Base-by-base conservation (phyloP, 2,888 invertebrate genomes). In the Silvanus unidentatus region DNA sequence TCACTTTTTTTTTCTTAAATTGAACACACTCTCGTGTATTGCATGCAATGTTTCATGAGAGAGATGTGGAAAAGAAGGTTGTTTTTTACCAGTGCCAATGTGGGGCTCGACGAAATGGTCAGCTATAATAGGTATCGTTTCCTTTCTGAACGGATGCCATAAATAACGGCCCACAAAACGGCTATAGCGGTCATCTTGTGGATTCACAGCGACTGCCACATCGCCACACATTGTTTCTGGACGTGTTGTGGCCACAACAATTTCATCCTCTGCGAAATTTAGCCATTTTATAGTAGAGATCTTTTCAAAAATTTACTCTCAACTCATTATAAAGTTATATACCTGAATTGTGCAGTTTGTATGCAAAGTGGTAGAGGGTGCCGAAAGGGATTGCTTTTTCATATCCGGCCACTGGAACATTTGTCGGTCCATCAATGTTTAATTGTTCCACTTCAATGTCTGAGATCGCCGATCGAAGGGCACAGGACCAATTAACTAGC, bases 161-260 rank as follows among this genome's bases (percentile, higher is more conserved):
- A 93, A 81, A 58, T 73, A 77, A 73, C 88, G 88, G 34, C 95
- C 95, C 52, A 92, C 81, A 39, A 94, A 55, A 32, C 43, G 48
- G 10, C 47, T 39, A 67, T 96, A 99, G 59, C 98, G 80, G 2
- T 73, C 69, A 64, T 99, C 96, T 1, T 87, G 77, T 0, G 99
- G 98, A 74, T 99, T 89, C 0, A 99, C 96, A n/a, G 98, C 98
- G 1, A 99, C 86, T 0, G 95, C 99, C 0, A 93, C 89, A 70
- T 99, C 99, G 1, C 98, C 91, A 9, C 99, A 74, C 92, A 99
- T 97, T 1, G 99, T 99, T 76, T 99, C 99, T 16, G 97, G 84
- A 61, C 99, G 86, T 0, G 99, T 99, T 1, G 99, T 99, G 1
- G 98, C 95, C 16, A 99, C 97, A 43, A 92, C 76, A 32, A 96